These are phyloP conservation scores for Mesitornis unicolor DNA, from an alignment of 2,113 vertebrate species.

Conservation along the genomic window DNA sequence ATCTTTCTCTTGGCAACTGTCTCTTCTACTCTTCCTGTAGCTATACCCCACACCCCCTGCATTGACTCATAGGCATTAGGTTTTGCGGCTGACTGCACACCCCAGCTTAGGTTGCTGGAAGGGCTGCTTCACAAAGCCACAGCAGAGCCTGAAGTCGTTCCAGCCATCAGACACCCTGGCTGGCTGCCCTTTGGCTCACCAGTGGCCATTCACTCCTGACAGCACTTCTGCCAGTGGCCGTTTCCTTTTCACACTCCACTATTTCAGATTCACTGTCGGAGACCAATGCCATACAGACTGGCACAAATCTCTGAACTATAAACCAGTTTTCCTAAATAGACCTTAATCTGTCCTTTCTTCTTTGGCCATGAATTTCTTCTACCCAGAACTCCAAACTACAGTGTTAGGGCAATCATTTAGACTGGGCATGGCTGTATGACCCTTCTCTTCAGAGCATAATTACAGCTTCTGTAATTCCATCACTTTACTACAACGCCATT, in stretches of 20 bases:
- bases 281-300: neutral
- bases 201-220: neutral
- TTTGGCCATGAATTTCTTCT: neutral
- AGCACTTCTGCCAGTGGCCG: neutral
- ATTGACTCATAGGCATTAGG: neutral
- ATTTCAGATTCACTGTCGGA: neutral
- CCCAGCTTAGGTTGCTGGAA: slow-evolving; percentile 3
- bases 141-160: neutral
- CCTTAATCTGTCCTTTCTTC: neutral
- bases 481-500: neutral
- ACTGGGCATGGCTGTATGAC: neutral
- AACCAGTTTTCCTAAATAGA: neutral
- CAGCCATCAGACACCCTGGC: neutral
- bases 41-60: neutral
- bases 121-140: slow-evolving; percentile 14
- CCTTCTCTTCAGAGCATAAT: neutral
- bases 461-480: neutral
- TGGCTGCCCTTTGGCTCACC: neutral
- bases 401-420: neutral
- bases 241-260: neutral
- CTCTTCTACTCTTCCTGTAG: neutral
- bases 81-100: neutral
- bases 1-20: neutral
- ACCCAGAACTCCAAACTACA: neutral
- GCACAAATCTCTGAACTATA: neutral